Evolutionary conservation across 2,797 vertebrate species (phyloP).

Genomic region (Amblyopsis hoosieri): DNA sequence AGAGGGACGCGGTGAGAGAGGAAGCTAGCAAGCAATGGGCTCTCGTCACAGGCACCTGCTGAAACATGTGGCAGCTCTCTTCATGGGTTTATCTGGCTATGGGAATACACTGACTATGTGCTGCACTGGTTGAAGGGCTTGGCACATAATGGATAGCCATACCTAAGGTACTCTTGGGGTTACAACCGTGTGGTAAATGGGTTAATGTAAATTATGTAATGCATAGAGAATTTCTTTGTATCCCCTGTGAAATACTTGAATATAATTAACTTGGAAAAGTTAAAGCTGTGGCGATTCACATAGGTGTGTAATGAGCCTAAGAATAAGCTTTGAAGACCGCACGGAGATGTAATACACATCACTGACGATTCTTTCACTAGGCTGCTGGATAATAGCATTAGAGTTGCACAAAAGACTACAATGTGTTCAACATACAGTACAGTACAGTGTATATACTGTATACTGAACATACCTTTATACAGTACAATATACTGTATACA

Average conservation of each 20-base stretch:
- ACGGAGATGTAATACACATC: slow-evolving; percentile 14
- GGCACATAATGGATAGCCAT: slow-evolving; percentile 21
- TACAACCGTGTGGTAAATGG: slow-evolving; percentile 31
- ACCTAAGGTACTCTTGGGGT: slow-evolving; percentile 18
- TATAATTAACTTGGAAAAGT: slow-evolving; percentile 18
- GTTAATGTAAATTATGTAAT: slow-evolving; percentile 44
- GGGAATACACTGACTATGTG: slow-evolving; percentile 27
- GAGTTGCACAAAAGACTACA: no score
- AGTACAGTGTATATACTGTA: no score
- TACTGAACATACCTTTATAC: no score
- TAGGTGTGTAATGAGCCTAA: slow-evolving; percentile 20
- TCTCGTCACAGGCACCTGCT: slow-evolving; percentile 51
- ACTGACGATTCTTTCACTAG: background rate
- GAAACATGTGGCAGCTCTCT: slow-evolving; percentile 62
- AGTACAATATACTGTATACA: no score
- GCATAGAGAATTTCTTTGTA: slow-evolving; percentile 34
- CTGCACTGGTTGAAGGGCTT: slow-evolving; percentile 31
- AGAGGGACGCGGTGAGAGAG: slow-evolving; percentile 56
- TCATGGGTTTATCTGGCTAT: slow-evolving; percentile 39
- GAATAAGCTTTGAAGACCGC: slow-evolving; percentile 23
- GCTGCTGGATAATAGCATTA: no score
- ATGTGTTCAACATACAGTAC: no score
- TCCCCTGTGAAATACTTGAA: slow-evolving; percentile 26
- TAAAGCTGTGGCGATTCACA: slow-evolving; percentile 21
- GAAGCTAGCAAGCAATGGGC: slow-evolving; percentile 55